Evolutionary conservation across 2,113 vertebrate species (phyloP).

Genomic region (Raja brachyura): DNA sequence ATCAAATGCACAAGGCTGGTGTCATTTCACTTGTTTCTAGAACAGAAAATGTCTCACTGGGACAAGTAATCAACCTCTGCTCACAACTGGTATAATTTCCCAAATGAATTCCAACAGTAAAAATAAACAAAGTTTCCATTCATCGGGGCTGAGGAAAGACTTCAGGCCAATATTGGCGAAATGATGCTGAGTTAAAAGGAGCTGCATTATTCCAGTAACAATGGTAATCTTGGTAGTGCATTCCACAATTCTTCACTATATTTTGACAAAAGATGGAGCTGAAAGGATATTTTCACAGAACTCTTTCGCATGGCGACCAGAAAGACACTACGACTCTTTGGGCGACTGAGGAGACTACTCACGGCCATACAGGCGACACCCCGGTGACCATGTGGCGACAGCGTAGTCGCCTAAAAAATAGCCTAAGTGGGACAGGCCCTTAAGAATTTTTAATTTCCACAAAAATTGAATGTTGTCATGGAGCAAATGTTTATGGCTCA

Average conservation of each 20-base stretch:
- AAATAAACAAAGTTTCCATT: background rate
- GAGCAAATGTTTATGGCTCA: background rate
- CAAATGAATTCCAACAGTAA: background rate
- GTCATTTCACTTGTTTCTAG: background rate
- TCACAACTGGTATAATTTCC: background rate
- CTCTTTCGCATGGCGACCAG: background rate
- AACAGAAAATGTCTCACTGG: background rate
- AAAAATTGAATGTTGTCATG: background rate
- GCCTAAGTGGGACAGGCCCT: too few relatives aligned
- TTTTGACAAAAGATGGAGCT: background rate
- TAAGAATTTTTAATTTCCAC: background rate
- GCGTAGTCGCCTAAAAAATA: too few relatives aligned
- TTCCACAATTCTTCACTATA: background rate
- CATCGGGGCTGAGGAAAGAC: background rate
- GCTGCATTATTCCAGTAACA: background rate
- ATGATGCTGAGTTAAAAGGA: background rate
- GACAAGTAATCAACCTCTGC: slow-evolving; percentile 7
- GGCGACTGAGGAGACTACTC: too few relatives aligned
- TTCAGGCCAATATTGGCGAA: background rate
- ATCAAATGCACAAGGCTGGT: background rate
- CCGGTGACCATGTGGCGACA: too few relatives aligned
- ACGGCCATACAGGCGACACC: too few relatives aligned
- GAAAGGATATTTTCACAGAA: background rate
- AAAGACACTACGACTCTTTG: too few relatives aligned
- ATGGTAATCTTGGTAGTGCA: background rate